Evolutionary conservation across 2,113 vertebrate genomes (phyloP), one percentile per base, ranked within the genome.

Genomic region (Carollia perspicillata): DNA sequence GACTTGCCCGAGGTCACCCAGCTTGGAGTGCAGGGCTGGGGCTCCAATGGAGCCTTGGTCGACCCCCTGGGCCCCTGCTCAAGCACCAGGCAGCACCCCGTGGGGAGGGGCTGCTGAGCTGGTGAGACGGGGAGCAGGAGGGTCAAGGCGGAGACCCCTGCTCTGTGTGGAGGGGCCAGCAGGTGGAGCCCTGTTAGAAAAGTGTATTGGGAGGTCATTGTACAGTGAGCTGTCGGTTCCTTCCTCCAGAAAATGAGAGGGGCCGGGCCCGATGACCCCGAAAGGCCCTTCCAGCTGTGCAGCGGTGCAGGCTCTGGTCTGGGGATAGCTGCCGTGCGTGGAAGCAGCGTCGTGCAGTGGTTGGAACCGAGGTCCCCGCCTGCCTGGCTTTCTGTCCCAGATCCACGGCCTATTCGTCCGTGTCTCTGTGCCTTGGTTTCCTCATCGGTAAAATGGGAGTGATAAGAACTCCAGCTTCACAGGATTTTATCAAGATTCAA

Each of bases 221-320:
- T 40, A 77, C 93, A 89, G 88, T 60, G 83, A 93, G 78, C 92
- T 80, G 91, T 89, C 95, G 94, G 47, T 14, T 42, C 6, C 53
- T 91, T 89, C 69, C 71, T 84, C 86, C 6, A 3, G 40, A 89
- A 96, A 94, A 92, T 44, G 51, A 88, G 88, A 94, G 84, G 84
- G 80, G 30, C 84, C 28, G 90, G 40, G 84, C 87, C 58, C 1
- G 0, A 0, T 71, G 94, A 92, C 84, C 90, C 94, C 65, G 33
- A 6, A 37, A 79, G 84, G 44, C n/a, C 79, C 66, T 85, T 74
- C 60, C 79, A 20, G 75, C 84, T 84, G 51, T 68, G 44, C 85
- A 83, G 72, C 33, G n/a, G 35, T 40, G 4, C 1, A 42, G 55
- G 63, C 51, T 75, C 83, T 16, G 26, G 49, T 42, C 58, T 18